phyloP scores from a whole-genome alignment of 2,888 invertebrate genomes.

The Drosophila meridionalis region DNA sequence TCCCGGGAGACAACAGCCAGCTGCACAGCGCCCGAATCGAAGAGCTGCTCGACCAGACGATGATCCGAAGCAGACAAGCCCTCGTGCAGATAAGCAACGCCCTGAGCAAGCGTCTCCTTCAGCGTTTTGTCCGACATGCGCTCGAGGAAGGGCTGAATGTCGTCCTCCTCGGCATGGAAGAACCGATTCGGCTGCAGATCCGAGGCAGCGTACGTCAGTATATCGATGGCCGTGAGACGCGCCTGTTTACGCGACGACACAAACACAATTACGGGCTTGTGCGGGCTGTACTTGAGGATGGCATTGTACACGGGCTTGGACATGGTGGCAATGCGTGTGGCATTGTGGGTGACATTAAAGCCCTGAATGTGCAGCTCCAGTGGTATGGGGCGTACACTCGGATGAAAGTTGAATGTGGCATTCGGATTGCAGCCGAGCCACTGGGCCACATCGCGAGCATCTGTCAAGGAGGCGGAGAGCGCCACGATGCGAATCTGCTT shows the following conservation, averaged over 20 bases:
- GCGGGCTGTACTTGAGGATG: constrained; percentile 92
- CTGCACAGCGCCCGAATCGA: constrained; percentile 96
- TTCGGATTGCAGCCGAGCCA: constrained; percentile 98
- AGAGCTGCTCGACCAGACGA: constrained; percentile 95
- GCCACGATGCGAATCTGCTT: constrained; percentile 96
- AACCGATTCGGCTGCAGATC: constrained; percentile 94
- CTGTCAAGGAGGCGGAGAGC: constrained; percentile 95
- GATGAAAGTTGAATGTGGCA: constrained; percentile 99
- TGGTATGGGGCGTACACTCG: constrained; percentile 97
- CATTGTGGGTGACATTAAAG: constrained; percentile 98
- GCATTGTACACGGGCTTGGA: constrained; percentile 98
- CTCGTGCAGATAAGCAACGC: constrained; percentile 99
- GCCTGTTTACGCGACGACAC: constrained; percentile 96
- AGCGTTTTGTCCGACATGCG: constrained; percentile 95
- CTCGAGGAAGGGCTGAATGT: constrained; percentile 95
- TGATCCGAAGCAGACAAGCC: constrained; percentile 94
- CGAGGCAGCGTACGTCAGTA: constrained; percentile 96
- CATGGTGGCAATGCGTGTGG: constrained; percentile 98
- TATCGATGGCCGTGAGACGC: constrained; percentile 96
- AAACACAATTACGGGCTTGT: constrained; percentile 94
- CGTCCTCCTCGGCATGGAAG: constrained; percentile 94
- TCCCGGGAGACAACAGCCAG: constrained; percentile 96
- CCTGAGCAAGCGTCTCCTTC: constrained; percentile 96
- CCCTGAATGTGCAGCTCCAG: constrained; percentile 98
- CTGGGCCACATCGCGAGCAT: constrained; percentile 97